phyloP scores from a whole-genome alignment of 1,140 invertebrate species.

The Drosophila suzukii region DNA sequence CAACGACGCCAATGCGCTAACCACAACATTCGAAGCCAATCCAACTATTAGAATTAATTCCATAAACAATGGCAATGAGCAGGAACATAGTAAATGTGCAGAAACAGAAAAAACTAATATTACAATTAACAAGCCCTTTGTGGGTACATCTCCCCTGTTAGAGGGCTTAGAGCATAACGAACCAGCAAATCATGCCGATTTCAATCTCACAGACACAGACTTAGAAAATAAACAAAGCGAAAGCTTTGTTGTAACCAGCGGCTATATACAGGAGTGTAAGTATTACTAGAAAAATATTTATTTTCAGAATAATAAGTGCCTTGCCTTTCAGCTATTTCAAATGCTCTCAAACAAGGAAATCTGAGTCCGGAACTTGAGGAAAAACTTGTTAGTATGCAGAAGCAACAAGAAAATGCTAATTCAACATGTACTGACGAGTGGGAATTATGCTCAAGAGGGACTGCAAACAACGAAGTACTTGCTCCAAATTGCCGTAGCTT shows the following conservation, averaged over 20 bases:
- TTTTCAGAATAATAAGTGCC: neutral
- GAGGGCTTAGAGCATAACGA: slow-evolving; percentile 52
- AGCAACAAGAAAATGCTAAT: slow-evolving; percentile 93
- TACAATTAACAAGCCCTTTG: slow-evolving; percentile 37
- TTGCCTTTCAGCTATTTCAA: slow-evolving; percentile 89
- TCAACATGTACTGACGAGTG: slow-evolving; percentile 84
- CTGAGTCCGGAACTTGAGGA: slow-evolving; percentile 97
- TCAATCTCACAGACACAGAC: slow-evolving; percentile 5
- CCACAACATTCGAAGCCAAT: slow-evolving; percentile 45
- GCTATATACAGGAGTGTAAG: slow-evolving; percentile 92
- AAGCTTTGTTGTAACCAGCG: slow-evolving; percentile 91
- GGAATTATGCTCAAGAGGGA: slow-evolving; percentile 50
- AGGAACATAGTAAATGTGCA: slow-evolving; percentile 48
- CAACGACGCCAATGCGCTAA: slow-evolving; percentile 57
- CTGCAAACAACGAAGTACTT: slow-evolving; percentile 20
- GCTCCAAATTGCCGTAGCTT: slow-evolving; percentile 40
- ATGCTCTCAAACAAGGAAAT: slow-evolving; percentile 93
- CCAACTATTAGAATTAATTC: slow-evolving; percentile 45
- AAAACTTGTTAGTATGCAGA: slow-evolving; percentile 94
- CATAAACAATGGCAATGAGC: slow-evolving; percentile 31
- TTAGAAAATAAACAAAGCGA: slow-evolving; percentile 58
- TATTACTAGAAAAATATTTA: neutral
- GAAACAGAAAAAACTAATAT: slow-evolving; percentile 64
- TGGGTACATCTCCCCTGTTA: slow-evolving; percentile 33
- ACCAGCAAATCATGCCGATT: slow-evolving; percentile 13